Evolutionary conservation across 2,888 invertebrate genomes (phyloP).

Genomic region (Tiliacea citrago): DNA sequence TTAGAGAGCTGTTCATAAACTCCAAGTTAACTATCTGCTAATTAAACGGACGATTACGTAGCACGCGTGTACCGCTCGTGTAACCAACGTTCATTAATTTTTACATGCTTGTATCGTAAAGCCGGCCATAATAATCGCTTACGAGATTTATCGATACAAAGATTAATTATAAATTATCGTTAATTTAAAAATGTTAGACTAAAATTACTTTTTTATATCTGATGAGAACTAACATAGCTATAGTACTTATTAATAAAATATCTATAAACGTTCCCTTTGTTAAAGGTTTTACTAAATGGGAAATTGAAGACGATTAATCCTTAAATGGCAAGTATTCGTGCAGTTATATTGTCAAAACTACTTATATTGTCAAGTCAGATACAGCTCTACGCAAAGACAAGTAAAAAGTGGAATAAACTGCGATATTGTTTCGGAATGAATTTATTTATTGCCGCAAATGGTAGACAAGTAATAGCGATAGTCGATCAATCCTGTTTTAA

Average conservation of each 20-base stretch:
- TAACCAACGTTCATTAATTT: constrained; percentile 71
- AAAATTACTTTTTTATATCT: constrained; percentile 48
- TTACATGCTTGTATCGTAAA: constrained; percentile 60
- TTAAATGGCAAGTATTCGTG: constrained; percentile 39
- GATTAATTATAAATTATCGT: constrained; percentile 55
- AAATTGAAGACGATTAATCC: constrained; percentile 42
- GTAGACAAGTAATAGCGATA: constrained; percentile 16
- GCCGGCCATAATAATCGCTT: constrained; percentile 44
- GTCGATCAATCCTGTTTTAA: constrained; percentile 3
- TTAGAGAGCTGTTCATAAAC: constrained; percentile 48
- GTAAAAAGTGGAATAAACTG: constrained; percentile 46
- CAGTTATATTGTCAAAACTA: constrained; percentile 56
- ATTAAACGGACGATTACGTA: constrained; percentile 73
- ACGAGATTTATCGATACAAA: constrained; percentile 49
- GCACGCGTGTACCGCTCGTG: constrained; percentile 70
- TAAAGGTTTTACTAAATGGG: constrained; percentile 32
- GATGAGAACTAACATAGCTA: not conserved
- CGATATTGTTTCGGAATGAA: constrained; percentile 40
- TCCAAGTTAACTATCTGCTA: constrained; percentile 64
- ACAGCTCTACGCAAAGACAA: constrained; percentile 21
- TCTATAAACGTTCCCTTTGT: constrained; percentile 12
- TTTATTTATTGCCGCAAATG: constrained; percentile 42
- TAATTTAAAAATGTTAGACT: constrained; percentile 57
- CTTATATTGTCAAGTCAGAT: constrained; percentile 46
- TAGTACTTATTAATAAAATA: not conserved